Percentiles rank a stretch among this genome's conserved stretches.
These are phyloP conservation scores for Noctua janthe DNA, from an alignment of 2,888 invertebrate genomes.

Conservation along the genomic window DNA sequence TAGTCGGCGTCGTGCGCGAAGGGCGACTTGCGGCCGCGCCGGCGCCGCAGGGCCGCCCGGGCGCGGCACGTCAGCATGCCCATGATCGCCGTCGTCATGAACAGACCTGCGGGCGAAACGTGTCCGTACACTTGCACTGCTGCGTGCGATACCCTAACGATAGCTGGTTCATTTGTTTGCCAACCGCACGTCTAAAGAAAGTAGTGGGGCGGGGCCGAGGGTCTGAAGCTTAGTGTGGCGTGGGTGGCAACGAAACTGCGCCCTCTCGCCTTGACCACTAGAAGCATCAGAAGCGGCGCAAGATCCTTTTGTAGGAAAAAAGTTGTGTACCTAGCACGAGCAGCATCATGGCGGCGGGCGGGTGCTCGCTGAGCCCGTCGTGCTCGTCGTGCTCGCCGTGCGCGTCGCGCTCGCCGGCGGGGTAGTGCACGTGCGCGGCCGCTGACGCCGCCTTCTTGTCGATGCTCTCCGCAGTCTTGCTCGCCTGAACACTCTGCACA, in stretches of 20 bases:
- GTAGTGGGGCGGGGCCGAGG: not conserved
- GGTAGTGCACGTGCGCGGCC: slow-evolving; percentile 64
- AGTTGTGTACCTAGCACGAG: slow-evolving; percentile 92
- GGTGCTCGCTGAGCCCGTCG: slow-evolving; percentile 92
- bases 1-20: slow-evolving; percentile 98
- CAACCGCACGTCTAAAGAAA: too few relatives aligned
- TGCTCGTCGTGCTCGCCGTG: slow-evolving; percentile 82
- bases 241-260: not conserved
- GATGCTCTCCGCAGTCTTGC: slow-evolving; percentile 30
- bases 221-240: not conserved
- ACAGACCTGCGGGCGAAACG: slow-evolving; percentile 90
- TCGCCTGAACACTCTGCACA: slow-evolving; percentile 36
- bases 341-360: slow-evolving; percentile 95
- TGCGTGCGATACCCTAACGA: not conserved
- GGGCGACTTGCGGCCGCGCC: slow-evolving; percentile 94
- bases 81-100: slow-evolving; percentile 91
- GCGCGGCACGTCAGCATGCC: slow-evolving; percentile 90
- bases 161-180: not conserved
- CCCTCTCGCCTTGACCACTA: not conserved
- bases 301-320: not conserved
- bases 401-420: slow-evolving; percentile 40
- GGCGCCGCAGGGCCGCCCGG: slow-evolving; percentile 93
- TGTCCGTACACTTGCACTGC: not conserved
- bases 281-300: not conserved
- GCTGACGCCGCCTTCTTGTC: slow-evolving; percentile 50